Evolutionary conservation across 2,888 invertebrate genomes (phyloP).

Genomic region (Lochmaea capreae): DNA sequence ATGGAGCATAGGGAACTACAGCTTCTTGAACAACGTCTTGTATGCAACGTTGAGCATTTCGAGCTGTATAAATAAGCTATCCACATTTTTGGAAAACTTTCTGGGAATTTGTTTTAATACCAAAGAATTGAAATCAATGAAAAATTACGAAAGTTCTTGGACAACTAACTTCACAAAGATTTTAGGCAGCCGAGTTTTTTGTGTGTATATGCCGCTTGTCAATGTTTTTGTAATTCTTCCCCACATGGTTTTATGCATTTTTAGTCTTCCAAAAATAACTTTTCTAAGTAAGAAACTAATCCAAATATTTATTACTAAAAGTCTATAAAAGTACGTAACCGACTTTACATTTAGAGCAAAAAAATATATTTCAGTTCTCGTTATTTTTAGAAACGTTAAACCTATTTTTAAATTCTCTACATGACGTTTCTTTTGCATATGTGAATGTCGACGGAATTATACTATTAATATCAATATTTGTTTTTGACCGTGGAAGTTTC

Average conservation of each 20-base stretch:
- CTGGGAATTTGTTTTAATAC: too few species aligned
- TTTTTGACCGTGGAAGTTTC: slow-evolving; percentile 5
- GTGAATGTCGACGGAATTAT: slow-evolving; percentile 1
- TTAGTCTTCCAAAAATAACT: background rate
- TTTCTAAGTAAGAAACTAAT: background rate
- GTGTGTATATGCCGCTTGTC: too few species aligned
- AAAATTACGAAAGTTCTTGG: too few species aligned
- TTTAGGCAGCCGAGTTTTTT: too few species aligned
- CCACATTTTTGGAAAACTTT: too few species aligned
- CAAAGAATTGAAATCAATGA: too few species aligned
- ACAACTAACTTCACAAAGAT: too few species aligned
- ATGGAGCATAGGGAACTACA: too few species aligned
- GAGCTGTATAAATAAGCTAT: too few species aligned
- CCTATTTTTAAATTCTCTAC: slow-evolving; percentile 18
- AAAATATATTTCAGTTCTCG: background rate
- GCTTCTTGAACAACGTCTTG: too few species aligned
- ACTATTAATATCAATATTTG: slow-evolving; percentile 21
- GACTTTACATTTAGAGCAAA: background rate
- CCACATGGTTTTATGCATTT: background rate
- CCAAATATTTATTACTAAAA: slow-evolving; percentile 10
- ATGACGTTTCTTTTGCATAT: slow-evolving; percentile 26
- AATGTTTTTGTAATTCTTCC: background rate
- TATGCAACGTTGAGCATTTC: too few species aligned
- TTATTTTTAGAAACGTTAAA: slow-evolving; percentile 17
- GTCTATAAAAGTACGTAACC: background rate